Evolutionary conservation across 2,797 vertebrate genomes (phyloP).

Genomic region (Syngnathus rostellatus): DNA sequence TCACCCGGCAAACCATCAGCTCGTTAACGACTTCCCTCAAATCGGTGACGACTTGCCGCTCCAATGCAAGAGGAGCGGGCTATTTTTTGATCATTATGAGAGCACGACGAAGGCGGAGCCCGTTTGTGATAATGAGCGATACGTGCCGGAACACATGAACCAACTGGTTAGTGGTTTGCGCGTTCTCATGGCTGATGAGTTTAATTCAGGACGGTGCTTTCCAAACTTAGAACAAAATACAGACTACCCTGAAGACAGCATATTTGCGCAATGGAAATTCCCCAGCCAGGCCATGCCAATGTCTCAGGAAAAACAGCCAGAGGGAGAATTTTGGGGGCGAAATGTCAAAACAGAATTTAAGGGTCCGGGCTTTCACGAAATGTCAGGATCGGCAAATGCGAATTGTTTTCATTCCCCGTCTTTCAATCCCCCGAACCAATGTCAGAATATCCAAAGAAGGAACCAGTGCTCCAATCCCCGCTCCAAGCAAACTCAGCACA

Average conservation of each 20-base stretch:
- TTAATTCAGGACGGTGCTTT: slow-evolving; percentile 62
- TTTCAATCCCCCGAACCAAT: slow-evolving; percentile 50
- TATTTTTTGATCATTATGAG: slow-evolving; percentile 52
- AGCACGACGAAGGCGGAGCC: slow-evolving; percentile 60
- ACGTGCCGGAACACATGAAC: slow-evolving; percentile 68
- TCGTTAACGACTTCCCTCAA: slow-evolving; percentile 49
- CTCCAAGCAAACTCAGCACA: slow-evolving; percentile 63
- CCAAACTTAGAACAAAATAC: slow-evolving; percentile 67
- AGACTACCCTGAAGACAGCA: slow-evolving; percentile 65
- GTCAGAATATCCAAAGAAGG: slow-evolving; percentile 61
- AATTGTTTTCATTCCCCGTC: slow-evolving; percentile 66
- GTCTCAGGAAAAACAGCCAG: slow-evolving; percentile 63
- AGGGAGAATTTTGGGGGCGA: slow-evolving; percentile 57
- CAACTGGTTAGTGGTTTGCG: slow-evolving; percentile 67
- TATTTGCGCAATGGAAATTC: slow-evolving; percentile 69
- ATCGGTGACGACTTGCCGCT: slow-evolving; percentile 36
- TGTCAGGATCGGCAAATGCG: slow-evolving; percentile 56
- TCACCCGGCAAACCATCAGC: slow-evolving; percentile 56
- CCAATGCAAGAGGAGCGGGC: slow-evolving; percentile 38
- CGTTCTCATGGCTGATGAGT: slow-evolving; percentile 61
- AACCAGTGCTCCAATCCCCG: slow-evolving; percentile 43
- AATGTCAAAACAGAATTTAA: slow-evolving; percentile 63
- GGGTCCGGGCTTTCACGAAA: slow-evolving; percentile 62
- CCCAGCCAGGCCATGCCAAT: slow-evolving; percentile 53
- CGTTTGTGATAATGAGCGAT: slow-evolving; percentile 52